These are phyloP conservation scores for Orthonychiurus folsomi DNA, from an alignment of 2,888 invertebrate species.

Conservation along the genomic window DNA sequence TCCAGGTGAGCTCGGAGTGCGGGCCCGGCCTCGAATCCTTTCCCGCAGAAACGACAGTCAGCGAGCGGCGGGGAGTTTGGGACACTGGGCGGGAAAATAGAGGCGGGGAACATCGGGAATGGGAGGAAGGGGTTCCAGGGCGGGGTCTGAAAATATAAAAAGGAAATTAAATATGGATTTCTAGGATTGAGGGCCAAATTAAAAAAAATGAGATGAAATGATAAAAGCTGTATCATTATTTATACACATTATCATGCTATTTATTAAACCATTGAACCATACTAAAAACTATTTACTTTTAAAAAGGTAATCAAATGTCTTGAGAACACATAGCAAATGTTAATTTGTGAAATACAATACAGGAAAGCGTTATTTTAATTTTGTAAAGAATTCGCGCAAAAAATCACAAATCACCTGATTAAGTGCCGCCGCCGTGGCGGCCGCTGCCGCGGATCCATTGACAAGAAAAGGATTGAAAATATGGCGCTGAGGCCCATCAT, in stretches of 20 bases:
- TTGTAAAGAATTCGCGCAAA: too few species aligned
- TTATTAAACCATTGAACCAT: too few species aligned
- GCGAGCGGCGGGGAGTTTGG: background rate
- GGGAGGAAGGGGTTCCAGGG: constrained; percentile 17
- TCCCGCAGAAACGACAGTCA: constrained; percentile 15
- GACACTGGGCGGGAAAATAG: constrained; percentile 1
- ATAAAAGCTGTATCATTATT: too few species aligned
- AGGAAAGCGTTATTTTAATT: too few species aligned
- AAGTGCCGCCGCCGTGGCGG: background rate
- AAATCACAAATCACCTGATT: constrained; percentile 3
- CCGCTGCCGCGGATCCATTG: constrained; percentile 21
- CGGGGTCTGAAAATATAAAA: constrained; percentile 5
- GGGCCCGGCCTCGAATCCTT: constrained; percentile 11
- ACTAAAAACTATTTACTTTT: too few species aligned
- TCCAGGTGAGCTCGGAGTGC: constrained; percentile 14
- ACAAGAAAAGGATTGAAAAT: constrained; percentile 39
- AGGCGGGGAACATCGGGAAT: constrained; percentile 12
- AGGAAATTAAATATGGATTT: background rate
- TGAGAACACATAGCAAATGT: too few species aligned
- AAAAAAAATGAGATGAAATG: too few species aligned
- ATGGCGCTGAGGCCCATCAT: constrained; percentile 8
- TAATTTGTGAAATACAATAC: too few species aligned
- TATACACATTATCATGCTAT: too few species aligned
- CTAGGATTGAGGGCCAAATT: too few species aligned
- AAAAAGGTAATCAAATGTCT: too few species aligned